phyloP scores from a whole-genome alignment of 2,797 vertebrate genomes.

The Epinephelus coioides region DNA sequence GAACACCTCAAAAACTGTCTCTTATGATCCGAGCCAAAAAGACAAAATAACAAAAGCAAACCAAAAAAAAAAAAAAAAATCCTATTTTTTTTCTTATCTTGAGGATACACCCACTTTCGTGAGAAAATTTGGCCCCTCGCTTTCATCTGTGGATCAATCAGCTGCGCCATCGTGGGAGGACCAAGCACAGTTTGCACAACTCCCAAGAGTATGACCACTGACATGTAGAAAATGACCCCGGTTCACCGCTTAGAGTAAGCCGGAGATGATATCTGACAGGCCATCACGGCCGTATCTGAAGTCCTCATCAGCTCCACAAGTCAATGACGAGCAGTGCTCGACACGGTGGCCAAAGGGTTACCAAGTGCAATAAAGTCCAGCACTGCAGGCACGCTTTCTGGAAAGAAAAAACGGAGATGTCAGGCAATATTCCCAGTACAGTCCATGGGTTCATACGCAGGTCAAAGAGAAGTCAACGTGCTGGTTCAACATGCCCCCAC shows the following conservation, averaged over 20 bases:
- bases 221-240: conserved; percentile 45
- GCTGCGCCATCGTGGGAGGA: conserved; percentile 36
- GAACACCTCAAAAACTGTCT: conserved; percentile 73
- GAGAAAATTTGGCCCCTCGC: conserved; percentile 46
- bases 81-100: conserved; percentile 34
- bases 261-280: conserved; percentile 53
- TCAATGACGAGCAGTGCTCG: conserved; percentile 42
- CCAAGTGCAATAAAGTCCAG: conserved; percentile 73
- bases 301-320: conserved; percentile 62
- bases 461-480: conserved; percentile 71
- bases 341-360: conserved; percentile 54
- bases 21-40: conserved; percentile 60
- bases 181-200: conserved; percentile 32
- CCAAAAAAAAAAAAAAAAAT: conserved; percentile 12
- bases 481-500: conserved; percentile 62
- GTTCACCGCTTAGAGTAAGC: conserved; percentile 46
- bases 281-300: conserved; percentile 43
- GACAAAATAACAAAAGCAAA: conserved; percentile 30
- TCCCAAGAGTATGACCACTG: conserved; percentile 45
- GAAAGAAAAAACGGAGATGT: conserved; percentile 52
- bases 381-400: conserved; percentile 69
- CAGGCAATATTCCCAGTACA: conserved; percentile 71
- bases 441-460: conserved; percentile 65
- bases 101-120: conserved; percentile 42
- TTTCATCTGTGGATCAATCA: conserved; percentile 49